Evolutionary conservation across 2,888 invertebrate genomes (phyloP).

Genomic region (Nowickia ferox): DNA sequence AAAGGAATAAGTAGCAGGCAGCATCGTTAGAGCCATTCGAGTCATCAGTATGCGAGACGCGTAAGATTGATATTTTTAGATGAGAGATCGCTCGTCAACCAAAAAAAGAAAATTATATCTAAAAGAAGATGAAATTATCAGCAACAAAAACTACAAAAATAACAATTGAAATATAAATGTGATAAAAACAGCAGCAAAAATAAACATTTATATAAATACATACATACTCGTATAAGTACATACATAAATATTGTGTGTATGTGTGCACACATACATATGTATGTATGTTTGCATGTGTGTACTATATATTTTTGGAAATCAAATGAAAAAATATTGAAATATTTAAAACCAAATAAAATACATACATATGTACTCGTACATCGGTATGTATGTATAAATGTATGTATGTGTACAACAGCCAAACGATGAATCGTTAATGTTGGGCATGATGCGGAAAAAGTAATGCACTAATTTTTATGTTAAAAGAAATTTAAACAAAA

Average conservation of each 20-base stretch:
- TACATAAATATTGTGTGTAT: not conserved
- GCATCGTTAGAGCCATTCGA: conserved; percentile 26
- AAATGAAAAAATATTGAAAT: conserved; percentile 15
- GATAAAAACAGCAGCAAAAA: conserved; percentile 39
- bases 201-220: conserved; percentile 19
- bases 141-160: conserved; percentile 57
- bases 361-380: not conserved
- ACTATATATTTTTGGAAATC: conserved; percentile 30
- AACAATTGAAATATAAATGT: conserved; percentile 51
- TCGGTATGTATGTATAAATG: too few relatives aligned
- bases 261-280: not conserved
- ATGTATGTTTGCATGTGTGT: not conserved
- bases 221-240: not conserved
- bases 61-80: conserved; percentile 72
- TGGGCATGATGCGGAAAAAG: conserved; percentile 43
- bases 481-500: not conserved
- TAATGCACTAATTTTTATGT: conserved; percentile 48
- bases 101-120: conserved; percentile 41
- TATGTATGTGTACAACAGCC: too few relatives aligned
- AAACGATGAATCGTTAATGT: conserved; percentile 3
- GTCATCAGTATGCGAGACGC: conserved; percentile 62
- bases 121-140: conserved; percentile 49
- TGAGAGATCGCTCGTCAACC: conserved; percentile 59
- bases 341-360: conserved; percentile 37
- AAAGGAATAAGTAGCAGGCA: conserved; percentile 43